Evolutionary conservation across 2,113 vertebrate genomes (phyloP).

Genomic region (Anser brachyrhynchus): DNA sequence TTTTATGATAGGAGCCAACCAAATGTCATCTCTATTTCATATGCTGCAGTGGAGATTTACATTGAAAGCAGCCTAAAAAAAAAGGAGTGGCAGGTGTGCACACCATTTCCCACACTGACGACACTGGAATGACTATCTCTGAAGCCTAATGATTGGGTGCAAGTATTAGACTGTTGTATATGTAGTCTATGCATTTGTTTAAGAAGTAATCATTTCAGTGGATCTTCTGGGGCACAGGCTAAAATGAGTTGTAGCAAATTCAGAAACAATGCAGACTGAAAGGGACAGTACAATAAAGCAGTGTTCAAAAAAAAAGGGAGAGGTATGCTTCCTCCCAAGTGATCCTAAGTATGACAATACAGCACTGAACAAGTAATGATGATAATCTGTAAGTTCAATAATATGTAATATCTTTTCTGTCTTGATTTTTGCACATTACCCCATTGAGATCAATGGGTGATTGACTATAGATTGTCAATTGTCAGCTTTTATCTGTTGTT

Average conservation of each 20-base stretch:
- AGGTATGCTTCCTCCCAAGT: background rate
- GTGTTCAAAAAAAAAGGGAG: background rate
- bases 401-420: background rate
- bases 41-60: background rate
- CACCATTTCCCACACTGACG: background rate
- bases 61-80: background rate
- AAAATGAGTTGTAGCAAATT: background rate
- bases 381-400: background rate
- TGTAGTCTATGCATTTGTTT: background rate
- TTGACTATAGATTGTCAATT: background rate
- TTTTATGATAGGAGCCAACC: background rate
- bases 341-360: background rate
- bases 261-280: background rate
- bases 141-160: background rate
- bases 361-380: background rate
- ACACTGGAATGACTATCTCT: background rate
- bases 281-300: background rate
- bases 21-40: background rate
- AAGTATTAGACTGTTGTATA: background rate
- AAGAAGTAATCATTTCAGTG: background rate
- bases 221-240: background rate
- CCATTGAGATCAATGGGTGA: background rate
- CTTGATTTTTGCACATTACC: background rate
- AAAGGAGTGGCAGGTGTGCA: background rate
- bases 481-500: background rate